Evolutionary conservation across 2,888 invertebrate genomes (phyloP), one percentile per base, ranked within the genome.

Genomic region (Linnaemya vulpina): DNA sequence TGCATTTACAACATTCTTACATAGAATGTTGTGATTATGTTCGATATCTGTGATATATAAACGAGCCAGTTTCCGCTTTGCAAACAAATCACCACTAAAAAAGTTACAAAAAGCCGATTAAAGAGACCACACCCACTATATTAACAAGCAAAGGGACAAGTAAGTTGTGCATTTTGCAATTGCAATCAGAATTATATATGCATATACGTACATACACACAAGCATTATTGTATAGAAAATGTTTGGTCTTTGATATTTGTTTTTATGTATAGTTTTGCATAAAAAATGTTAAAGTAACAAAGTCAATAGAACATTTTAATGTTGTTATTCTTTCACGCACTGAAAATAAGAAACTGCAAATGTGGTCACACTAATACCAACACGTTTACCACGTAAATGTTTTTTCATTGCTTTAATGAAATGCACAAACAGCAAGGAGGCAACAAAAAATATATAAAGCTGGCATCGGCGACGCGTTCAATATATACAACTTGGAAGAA

Each of bases 111-210:
- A 35, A 53, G n/a, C 13, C 1, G 49, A 49, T 38, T 68, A 30
- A 80, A 17, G 74, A 38, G 35, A 70, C 77, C 77, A 78, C 79
- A 79, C 71, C 79, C 79, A 73, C 71, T 60, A 46, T 22, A 65
- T 20, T 53, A 35, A 51, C 43, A 63, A 60, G 49, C 49, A 77
- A 67, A 76, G 40, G 70, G 17, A 51, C 49, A 60, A 43, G 15
- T 10, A 15, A 46, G 10, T 55, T 79, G n/a, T 63, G 78, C 78
- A 76, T 35, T 53, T 65, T 53, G 55, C 40, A 62, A 38, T 10
- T 62, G 20, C n/a, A 25, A 25, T n/a, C 46, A 46, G 15, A 11
- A 46, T n/a, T 46, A 5, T 17, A 49, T 15, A 30, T 15, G n/a
- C 30, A 58, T 30, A 30, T 30, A 30, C 30, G 30, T 58, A 9